Percentiles rank a stretch among this genome's conserved stretches.
Evolutionary conservation across 2,113 vertebrate species (phyloP).

Genomic region (Argyrosomus japonicus): DNA sequence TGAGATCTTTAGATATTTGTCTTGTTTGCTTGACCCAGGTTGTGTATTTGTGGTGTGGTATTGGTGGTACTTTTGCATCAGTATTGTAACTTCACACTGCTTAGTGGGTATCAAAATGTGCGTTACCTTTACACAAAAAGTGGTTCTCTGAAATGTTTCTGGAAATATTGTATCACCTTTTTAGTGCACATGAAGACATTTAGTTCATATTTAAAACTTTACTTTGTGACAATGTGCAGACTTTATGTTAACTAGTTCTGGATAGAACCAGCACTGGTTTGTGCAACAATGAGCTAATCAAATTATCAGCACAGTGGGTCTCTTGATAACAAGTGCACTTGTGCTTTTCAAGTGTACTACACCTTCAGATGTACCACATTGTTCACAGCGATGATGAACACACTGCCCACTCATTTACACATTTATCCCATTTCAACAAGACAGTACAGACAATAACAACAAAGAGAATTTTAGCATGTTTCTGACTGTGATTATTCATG

Average conservation of each 20-base stretch:
- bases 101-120: neutral
- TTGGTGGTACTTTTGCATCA: slow-evolving; percentile 11
- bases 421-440: neutral
- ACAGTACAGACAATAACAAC: neutral
- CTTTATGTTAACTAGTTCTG: slow-evolving; percentile 31
- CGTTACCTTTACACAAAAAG: neutral
- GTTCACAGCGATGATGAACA: slow-evolving; percentile 3
- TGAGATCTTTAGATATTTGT: neutral
- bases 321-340: slow-evolving; percentile 30
- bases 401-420: neutral
- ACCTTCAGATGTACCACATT: neutral
- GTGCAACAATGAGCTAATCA: slow-evolving; percentile 4
- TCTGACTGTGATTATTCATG: neutral
- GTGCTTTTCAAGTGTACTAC: slow-evolving; percentile 7
- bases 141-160: slow-evolving; percentile 7
- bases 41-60: slow-evolving; percentile 20
- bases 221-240: neutral
- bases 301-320: slow-evolving; percentile 13
- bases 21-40: neutral
- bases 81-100: slow-evolving; percentile 8
- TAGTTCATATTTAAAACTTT: neutral
- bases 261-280: neutral
- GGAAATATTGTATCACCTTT: neutral
- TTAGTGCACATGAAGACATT: neutral
- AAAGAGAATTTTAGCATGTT: neutral